phyloP scores from a whole-genome alignment of 2,113 vertebrate species.

The Numida meleagris region DNA sequence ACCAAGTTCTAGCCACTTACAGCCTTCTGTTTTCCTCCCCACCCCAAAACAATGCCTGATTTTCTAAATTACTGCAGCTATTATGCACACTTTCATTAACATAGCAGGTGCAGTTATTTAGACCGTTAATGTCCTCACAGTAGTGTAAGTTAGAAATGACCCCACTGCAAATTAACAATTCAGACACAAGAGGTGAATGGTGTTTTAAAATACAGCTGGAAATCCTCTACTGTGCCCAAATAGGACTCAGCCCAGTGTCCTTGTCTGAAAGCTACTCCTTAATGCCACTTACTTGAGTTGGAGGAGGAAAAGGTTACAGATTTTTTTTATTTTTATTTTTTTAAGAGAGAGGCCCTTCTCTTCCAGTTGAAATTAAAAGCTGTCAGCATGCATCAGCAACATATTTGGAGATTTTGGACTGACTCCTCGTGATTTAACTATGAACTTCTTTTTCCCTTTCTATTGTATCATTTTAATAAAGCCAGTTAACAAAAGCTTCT shows the following conservation, averaged over 20 bases:
- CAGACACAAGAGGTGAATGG: slow-evolving; percentile 41
- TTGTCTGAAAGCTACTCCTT: slow-evolving; percentile 53
- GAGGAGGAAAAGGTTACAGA: slow-evolving; percentile 40
- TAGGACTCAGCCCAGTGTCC: slow-evolving; percentile 18
- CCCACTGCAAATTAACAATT: slow-evolving; percentile 56
- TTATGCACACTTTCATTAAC: slow-evolving; percentile 51
- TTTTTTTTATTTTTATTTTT: not conserved
- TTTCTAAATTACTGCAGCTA: slow-evolving; percentile 60
- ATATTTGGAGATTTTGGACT: slow-evolving; percentile 44
- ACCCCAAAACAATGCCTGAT: slow-evolving; percentile 31
- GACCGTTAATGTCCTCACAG: slow-evolving; percentile 20
- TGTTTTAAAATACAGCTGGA: slow-evolving; percentile 64
- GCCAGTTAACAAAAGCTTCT: slow-evolving; percentile 26
- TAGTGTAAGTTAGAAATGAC: slow-evolving; percentile 44
- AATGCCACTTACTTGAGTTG: slow-evolving; percentile 49
- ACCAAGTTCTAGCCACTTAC: slow-evolving; percentile 4
- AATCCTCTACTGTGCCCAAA: slow-evolving; percentile 58
- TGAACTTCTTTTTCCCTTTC: not conserved
- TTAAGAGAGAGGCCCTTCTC: slow-evolving; percentile 33
- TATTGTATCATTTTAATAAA: slow-evolving; percentile 16
- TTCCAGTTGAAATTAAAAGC: slow-evolving; percentile 44
- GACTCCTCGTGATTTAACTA: slow-evolving; percentile 15
- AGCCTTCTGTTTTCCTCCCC: not conserved
- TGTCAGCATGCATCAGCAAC: slow-evolving; percentile 37
- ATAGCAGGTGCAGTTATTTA: slow-evolving; percentile 66